phyloP scores from a whole-genome alignment of 2,113 vertebrate genomes.

The Morone chrysops region DNA sequence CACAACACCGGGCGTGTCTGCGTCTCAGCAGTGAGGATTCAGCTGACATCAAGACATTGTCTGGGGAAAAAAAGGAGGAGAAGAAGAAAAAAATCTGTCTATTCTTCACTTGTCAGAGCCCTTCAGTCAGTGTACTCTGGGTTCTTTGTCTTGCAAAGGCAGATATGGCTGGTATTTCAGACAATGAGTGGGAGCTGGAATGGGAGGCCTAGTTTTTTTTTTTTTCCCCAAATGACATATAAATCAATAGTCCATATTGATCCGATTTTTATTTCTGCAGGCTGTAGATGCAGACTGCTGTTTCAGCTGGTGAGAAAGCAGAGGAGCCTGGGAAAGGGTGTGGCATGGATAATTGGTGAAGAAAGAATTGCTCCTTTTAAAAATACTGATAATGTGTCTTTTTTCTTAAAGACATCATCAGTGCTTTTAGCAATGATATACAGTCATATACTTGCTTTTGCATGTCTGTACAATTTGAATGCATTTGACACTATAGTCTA shows the following conservation, averaged over 20 bases:
- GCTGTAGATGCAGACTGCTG: slow-evolving; percentile 57
- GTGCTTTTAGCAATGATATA: background rate
- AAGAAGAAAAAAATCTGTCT: background rate
- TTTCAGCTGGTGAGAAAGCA: slow-evolving; percentile 25
- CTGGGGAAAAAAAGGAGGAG: slow-evolving; percentile 8
- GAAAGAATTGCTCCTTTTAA: slow-evolving; percentile 18
- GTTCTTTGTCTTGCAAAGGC: slow-evolving; percentile 70
- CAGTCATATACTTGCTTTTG: background rate
- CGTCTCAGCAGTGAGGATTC: slow-evolving; percentile 28
- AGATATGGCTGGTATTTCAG: slow-evolving; percentile 55
- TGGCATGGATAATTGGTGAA: slow-evolving; percentile 72
- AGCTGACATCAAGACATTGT: slow-evolving; percentile 48
- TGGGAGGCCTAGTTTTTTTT: slow-evolving; percentile 21
- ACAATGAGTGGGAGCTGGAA: slow-evolving; percentile 59
- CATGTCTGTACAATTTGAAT: background rate
- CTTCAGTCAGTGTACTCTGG: slow-evolving; percentile 32
- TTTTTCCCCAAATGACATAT: slow-evolving; percentile 12
- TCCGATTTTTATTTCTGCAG: slow-evolving; percentile 47
- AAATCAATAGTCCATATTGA: slow-evolving; percentile 65
- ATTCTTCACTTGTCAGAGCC: slow-evolving; percentile 57
- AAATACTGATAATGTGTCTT: background rate
- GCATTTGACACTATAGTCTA: background rate
- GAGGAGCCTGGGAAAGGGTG: slow-evolving; percentile 69
- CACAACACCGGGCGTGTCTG: slow-evolving; percentile 63
- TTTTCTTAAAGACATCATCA: background rate